Conservation (phyloP, 2,797 vertebrate genomes). For the Percopsis omiscomaycus region DNA sequence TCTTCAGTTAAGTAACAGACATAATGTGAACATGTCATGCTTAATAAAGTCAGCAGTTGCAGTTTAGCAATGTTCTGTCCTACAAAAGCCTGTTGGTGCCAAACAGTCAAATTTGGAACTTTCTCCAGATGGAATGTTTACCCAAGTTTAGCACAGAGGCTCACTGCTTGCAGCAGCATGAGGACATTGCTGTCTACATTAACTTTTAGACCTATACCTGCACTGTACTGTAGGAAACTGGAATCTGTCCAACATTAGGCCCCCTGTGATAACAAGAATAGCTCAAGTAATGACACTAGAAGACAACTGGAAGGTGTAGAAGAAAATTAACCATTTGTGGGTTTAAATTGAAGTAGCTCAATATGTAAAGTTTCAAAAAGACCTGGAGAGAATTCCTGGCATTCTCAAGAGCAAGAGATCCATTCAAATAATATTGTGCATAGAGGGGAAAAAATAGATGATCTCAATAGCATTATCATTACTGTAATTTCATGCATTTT, state of each 20-base stretch:
- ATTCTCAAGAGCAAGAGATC: no score
- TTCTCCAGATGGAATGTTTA: conserved; percentile 71
- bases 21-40: no score
- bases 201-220: conserved; percentile 36
- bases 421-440: no score
- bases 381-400: no score
- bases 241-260: conserved; percentile 53
- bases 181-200: conserved; percentile 50
- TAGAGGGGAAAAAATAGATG: no score
- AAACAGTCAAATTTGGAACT: conserved; percentile 66
- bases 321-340: conserved; percentile 54
- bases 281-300: conserved; percentile 51
- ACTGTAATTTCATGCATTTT: no score
- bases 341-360: no score
- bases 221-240: conserved; percentile 47
- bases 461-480: no score
- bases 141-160: conserved; percentile 61
- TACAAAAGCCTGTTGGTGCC: conserved; percentile 46
- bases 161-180: conserved; percentile 55
- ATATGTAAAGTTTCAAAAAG: no score
- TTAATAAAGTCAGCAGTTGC: conserved; percentile 35
- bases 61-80: conserved; percentile 52
- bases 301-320: background rate
- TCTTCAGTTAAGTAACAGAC: no score
- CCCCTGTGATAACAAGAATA: conserved; percentile 56